Percentiles rank a stretch among this genome's conserved stretches.
Conservation (phyloP, 2,113 vertebrate genomes). For the Cheirogaleus medius region DNA sequence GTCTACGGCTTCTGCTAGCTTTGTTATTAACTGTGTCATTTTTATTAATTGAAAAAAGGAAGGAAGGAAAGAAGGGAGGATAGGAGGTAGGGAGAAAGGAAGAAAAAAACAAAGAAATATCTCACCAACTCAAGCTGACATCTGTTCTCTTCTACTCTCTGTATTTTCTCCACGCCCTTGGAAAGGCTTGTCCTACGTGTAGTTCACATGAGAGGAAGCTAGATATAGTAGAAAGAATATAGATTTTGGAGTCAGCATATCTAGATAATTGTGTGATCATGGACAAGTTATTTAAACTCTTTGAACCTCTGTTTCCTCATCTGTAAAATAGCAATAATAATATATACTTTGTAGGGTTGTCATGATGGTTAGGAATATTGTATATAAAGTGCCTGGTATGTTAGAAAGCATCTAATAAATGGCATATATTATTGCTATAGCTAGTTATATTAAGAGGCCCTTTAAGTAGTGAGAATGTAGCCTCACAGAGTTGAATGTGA, state of each 20-base stretch:
- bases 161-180: background rate
- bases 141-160: background rate
- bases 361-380: background rate
- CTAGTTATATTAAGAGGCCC: background rate
- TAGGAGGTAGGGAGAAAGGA: background rate
- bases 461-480: background rate
- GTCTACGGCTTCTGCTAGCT: slow-evolving; percentile 9
- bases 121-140: background rate
- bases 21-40: slow-evolving; percentile 35
- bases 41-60: slow-evolving; percentile 12
- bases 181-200: background rate
- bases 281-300: slow-evolving; percentile 3
- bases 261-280: background rate
- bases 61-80: background rate
- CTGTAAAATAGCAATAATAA: background rate
- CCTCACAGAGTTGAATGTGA: background rate
- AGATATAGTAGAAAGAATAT: background rate
- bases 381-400: background rate
- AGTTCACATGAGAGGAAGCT: background rate
- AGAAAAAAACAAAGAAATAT: background rate
- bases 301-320: background rate
- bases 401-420: background rate
- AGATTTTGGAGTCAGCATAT: background rate
- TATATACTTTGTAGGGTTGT: background rate
- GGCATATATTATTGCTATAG: background rate